phyloP scores from a whole-genome alignment of 2,888 invertebrate species.

The Rhopalosiphum nymphaeae region DNA sequence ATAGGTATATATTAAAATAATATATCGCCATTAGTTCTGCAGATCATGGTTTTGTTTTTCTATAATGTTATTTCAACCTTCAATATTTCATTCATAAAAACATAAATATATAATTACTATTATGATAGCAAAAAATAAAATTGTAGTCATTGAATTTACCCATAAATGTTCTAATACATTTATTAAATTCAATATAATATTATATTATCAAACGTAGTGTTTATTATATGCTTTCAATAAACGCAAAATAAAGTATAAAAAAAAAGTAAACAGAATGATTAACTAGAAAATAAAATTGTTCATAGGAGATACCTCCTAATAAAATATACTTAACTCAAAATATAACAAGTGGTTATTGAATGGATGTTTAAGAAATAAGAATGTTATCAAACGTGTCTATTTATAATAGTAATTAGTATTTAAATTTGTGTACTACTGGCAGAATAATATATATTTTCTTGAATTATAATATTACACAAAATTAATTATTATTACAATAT shows the following conservation, averaged over 20 bases:
- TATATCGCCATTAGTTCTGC: neutral
- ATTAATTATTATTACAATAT: too few relatives aligned
- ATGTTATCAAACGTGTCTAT: neutral
- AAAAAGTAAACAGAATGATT: neutral
- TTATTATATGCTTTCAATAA: neutral
- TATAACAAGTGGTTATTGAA: neutral
- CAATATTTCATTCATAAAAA: neutral
- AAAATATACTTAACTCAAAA: neutral
- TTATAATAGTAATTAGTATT: neutral
- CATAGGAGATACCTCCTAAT: neutral
- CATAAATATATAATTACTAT: neutral
- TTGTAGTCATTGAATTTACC: neutral
- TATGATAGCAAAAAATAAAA: neutral
- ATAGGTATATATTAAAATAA: neutral
- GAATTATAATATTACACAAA: neutral
- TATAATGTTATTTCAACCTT: neutral
- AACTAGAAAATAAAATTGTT: neutral
- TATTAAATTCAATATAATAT: neutral
- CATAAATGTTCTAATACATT: neutral
- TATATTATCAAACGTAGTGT: neutral
- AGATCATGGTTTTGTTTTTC: too few relatives aligned
- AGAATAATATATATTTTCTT: neutral
- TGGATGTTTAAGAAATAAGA: neutral
- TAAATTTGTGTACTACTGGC: neutral
- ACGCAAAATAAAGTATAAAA: too few relatives aligned